phyloP scores from a whole-genome alignment of 1,140 invertebrate species.

The Hylaeus volcanicus region DNA sequence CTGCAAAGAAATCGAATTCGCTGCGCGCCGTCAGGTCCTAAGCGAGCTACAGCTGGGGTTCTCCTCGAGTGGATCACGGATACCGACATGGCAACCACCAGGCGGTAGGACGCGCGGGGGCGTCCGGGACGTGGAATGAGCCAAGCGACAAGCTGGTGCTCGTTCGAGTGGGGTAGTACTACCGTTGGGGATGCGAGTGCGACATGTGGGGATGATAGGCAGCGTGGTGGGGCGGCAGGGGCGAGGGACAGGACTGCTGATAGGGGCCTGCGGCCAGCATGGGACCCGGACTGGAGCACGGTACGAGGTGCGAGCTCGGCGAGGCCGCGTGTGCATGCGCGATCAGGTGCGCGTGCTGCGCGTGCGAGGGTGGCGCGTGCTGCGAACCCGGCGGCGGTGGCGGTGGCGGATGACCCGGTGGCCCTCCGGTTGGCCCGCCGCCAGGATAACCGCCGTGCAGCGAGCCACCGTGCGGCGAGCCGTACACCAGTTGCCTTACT shows the following conservation, averaged over 20 bases:
- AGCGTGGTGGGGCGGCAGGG: constrained; percentile 82
- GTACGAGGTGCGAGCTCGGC: constrained; percentile 84
- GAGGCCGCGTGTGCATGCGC: constrained; percentile 83
- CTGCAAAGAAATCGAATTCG: too few relatives aligned
- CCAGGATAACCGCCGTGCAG: constrained; percentile 80
- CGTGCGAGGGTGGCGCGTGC: constrained; percentile 84
- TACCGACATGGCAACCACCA: constrained; percentile 13
- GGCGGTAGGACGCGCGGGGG: not conserved
- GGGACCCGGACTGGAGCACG: constrained; percentile 81
- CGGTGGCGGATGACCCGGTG: constrained; percentile 61
- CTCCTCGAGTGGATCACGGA: not conserved
- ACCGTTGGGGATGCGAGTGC: constrained; percentile 87
- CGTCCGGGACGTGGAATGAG: constrained; percentile 7
- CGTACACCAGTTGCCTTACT: constrained; percentile 97
- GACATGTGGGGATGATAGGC: constrained; percentile 83
- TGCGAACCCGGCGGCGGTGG: constrained; percentile 79
- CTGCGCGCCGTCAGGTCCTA: too few relatives aligned
- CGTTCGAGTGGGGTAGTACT: constrained; percentile 74
- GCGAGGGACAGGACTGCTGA: constrained; percentile 83
- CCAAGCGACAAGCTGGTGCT: constrained; percentile 18
- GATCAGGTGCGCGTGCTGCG: constrained; percentile 83
- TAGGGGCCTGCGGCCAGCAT: constrained; percentile 81
- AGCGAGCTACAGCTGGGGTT: too few relatives aligned
- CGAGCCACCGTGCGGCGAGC: constrained; percentile 85
- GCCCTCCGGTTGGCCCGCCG: constrained; percentile 62